A percentile compares a stretch with the other conserved stretches of the same genome.
These are phyloP conservation scores for Barbus barbus DNA, from an alignment of 2,113 vertebrate genomes.

Conservation along the genomic window DNA sequence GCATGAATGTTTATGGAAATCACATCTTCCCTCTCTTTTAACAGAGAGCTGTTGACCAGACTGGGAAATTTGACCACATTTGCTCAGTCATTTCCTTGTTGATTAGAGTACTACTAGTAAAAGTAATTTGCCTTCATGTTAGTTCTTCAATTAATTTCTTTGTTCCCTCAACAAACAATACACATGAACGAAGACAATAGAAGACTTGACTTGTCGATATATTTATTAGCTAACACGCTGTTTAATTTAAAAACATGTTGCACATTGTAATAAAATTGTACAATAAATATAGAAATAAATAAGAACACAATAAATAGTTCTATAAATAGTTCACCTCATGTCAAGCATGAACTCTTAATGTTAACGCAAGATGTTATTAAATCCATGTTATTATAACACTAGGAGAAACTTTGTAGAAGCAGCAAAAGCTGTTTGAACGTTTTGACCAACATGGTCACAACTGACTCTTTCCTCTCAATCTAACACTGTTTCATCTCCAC, in stretches of 20 bases:
- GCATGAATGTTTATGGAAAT: conserved; percentile 74
- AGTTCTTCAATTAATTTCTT: conserved; percentile 2
- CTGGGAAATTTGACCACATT: conserved; percentile 57
- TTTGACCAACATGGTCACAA: conserved; percentile 67
- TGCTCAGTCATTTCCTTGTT: conserved; percentile 47
- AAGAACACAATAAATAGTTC: conserved; percentile 56
- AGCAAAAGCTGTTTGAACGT: conserved; percentile 27
- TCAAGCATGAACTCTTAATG: conserved; percentile 42
- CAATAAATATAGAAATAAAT: conserved; percentile 64
- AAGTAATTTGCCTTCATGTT: neutral
- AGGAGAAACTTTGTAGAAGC: conserved; percentile 42
- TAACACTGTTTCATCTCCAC: conserved; percentile 13
- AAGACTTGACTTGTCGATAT: neutral
- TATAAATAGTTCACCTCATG: conserved; percentile 66
- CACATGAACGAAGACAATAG: conserved; percentile 2
- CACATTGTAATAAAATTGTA: neutral
- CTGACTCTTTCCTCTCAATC: neutral
- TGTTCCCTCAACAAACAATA: neutral
- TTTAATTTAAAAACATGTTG: neutral
- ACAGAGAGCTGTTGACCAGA: conserved; percentile 26
- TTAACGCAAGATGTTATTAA: neutral
- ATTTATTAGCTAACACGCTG: conserved; percentile 30
- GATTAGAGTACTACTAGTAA: conserved; percentile 16
- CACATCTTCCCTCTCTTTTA: conserved; percentile 71
- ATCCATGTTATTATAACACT: conserved; percentile 16